Percentiles rank a stretch among this genome's conserved stretches.
Conservation (phyloP, 2,888 invertebrate species). For the Trachelus tabidus region DNA sequence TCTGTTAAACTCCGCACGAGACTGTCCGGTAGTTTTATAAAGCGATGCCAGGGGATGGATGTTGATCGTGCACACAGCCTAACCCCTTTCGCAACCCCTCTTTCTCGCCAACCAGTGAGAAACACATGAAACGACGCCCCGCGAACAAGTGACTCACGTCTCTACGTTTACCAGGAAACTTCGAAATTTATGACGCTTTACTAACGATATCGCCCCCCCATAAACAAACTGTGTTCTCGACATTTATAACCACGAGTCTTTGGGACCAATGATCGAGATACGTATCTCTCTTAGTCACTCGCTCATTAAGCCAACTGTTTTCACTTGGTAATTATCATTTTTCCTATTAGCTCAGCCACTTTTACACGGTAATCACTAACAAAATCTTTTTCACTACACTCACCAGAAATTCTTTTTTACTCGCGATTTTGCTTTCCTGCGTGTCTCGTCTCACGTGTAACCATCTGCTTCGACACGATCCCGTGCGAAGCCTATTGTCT, state of each 20-base stretch:
- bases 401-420: background rate
- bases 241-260: conserved; percentile 37
- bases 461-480: background rate
- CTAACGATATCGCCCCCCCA: conserved; percentile 34
- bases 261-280: conserved; percentile 27
- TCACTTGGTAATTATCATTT: background rate
- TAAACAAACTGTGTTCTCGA: conserved; percentile 52
- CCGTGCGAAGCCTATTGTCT: background rate
- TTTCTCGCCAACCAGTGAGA: background rate
- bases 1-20: background rate
- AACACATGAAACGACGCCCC: background rate
- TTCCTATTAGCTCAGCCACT: background rate
- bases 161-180: conserved; percentile 8
- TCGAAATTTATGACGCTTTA: conserved; percentile 27
- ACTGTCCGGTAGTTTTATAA: background rate
- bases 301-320: conserved; percentile 50
- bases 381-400: no score
- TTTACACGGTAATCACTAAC: background rate
- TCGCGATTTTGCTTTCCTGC: background rate
- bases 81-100: background rate
- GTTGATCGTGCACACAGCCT: background rate
- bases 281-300: conserved; percentile 51
- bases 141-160: background rate
- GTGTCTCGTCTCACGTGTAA: background rate
- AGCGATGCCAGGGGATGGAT: background rate